Percentiles rank a stretch among this genome's conserved stretches.
phyloP scores from a whole-genome alignment of 2,888 invertebrate species.

The Lasioglossum morio region DNA sequence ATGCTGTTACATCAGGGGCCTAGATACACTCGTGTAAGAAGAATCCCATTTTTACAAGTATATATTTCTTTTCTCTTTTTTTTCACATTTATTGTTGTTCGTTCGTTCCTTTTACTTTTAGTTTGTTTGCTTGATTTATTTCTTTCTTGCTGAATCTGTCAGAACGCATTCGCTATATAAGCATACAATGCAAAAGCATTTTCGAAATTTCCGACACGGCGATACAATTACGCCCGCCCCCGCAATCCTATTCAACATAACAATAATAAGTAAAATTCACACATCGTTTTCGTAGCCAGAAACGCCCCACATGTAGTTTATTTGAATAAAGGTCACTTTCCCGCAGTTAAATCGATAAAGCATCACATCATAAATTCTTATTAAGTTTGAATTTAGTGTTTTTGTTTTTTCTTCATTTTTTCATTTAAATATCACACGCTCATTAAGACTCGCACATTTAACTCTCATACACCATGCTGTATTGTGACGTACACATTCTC shows the following conservation, averaged over 20 bases:
- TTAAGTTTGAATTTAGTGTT: slow-evolving; percentile 71
- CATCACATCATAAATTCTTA: slow-evolving; percentile 78
- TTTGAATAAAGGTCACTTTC: slow-evolving; percentile 80
- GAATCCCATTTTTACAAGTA: slow-evolving; percentile 32
- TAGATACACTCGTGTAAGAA: slow-evolving; percentile 41
- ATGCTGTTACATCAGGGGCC: slow-evolving; percentile 57
- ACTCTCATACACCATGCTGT: slow-evolving; percentile 59
- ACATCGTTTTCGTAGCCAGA: slow-evolving; percentile 67
- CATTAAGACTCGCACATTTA: slow-evolving; percentile 42
- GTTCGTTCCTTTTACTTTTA: slow-evolving; percentile 3
- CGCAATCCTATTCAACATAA: slow-evolving; percentile 69
- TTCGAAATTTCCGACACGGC: slow-evolving; percentile 72
- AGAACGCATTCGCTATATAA: slow-evolving; percentile 54
- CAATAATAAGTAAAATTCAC: slow-evolving; percentile 70
- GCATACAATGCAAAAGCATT: slow-evolving; percentile 67
- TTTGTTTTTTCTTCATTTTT: slow-evolving; percentile 41
- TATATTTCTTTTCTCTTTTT: background rate
- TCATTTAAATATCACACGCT: slow-evolving; percentile 50
- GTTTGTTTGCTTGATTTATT: slow-evolving; percentile 2
- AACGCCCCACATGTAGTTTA: slow-evolving; percentile 74
- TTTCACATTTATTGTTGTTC: slow-evolving; percentile 6
- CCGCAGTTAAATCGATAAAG: slow-evolving; percentile 79
- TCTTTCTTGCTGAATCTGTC: slow-evolving; percentile 24
- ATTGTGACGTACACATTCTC: slow-evolving; percentile 50
- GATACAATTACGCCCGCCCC: slow-evolving; percentile 71